phyloP scores from a whole-genome alignment of 1,140 invertebrate genomes.

The Marisa cornuarietis region DNA sequence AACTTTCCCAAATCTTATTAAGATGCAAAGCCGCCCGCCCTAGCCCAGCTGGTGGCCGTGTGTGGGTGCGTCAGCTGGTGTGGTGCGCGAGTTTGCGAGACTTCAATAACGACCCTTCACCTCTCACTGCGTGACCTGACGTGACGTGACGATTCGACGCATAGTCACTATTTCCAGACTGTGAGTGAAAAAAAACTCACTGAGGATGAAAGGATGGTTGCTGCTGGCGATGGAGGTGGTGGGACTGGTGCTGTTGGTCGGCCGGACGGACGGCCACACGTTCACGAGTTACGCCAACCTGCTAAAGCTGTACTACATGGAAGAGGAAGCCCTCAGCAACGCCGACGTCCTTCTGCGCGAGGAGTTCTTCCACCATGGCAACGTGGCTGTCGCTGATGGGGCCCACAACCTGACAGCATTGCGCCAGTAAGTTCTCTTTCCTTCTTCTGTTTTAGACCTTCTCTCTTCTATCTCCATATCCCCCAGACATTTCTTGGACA shows the following conservation, averaged over 20 bases:
- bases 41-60: too few relatives aligned
- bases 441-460: too few relatives aligned
- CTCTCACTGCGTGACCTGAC: too few relatives aligned
- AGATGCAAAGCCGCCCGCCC: too few relatives aligned
- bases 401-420: slow-evolving; percentile 14
- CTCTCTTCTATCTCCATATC: too few relatives aligned
- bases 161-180: too few relatives aligned
- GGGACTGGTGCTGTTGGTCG: not conserved
- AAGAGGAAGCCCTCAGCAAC: slow-evolving; percentile 16
- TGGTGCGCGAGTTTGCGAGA: too few relatives aligned
- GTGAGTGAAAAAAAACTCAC: not conserved
- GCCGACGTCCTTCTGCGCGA: slow-evolving; percentile 18
- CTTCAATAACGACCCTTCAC: too few relatives aligned
- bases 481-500: too few relatives aligned
- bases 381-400: not conserved
- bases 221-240: not conserved
- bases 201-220: not conserved
- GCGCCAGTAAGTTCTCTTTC: slow-evolving; percentile 7
- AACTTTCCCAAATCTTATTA: too few relatives aligned
- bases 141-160: too few relatives aligned
- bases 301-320: slow-evolving; percentile 24
- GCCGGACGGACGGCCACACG: not conserved
- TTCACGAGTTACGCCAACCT: slow-evolving; percentile 23
- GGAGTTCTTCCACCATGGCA: slow-evolving; percentile 6
- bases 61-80: too few relatives aligned